Conservation (phyloP, 53 echinoderm and acorn worm species). For the Patiria pectinifera region DNA sequence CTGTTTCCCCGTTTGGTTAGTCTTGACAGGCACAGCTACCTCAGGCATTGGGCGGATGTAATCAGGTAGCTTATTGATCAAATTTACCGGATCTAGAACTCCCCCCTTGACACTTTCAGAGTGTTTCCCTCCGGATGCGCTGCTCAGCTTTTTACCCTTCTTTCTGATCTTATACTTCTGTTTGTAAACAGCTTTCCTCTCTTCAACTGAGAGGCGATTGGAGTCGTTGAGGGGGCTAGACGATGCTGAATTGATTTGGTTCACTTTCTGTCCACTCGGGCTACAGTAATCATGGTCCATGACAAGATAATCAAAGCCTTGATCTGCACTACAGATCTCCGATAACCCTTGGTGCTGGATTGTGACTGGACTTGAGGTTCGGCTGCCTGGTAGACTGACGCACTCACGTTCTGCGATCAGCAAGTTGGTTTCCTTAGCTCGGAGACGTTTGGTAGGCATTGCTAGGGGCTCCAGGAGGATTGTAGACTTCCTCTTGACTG, state of each 20-base stretch:
- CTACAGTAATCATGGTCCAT: constrained; percentile 95
- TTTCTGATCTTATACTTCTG: constrained; percentile 82
- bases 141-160: constrained; percentile 28
- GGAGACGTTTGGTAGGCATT: constrained; percentile 71
- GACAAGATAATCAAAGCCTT: constrained; percentile 78
- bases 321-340: constrained; percentile 36
- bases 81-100: neutral
- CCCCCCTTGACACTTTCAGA: neutral
- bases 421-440: constrained; percentile 53
- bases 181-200: constrained; percentile 76
- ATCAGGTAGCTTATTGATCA: constrained; percentile 50
- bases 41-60: constrained; percentile 50
- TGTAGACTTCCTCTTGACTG: constrained; percentile 90
- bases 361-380: constrained; percentile 61
- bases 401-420: constrained; percentile 10
- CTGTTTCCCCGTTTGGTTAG: neutral
- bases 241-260: neutral
- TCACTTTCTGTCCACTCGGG: neutral
- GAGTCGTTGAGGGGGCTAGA: neutral
- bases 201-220: constrained; percentile 32
- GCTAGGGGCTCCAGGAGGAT: constrained; percentile 80
- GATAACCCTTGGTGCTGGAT: constrained; percentile 3
- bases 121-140: neutral
- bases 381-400: constrained; percentile 76
- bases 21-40: neutral